These are phyloP conservation scores for Neoitamus cyanurus DNA, from an alignment of 2,888 invertebrate genomes.

Conservation along the genomic window DNA sequence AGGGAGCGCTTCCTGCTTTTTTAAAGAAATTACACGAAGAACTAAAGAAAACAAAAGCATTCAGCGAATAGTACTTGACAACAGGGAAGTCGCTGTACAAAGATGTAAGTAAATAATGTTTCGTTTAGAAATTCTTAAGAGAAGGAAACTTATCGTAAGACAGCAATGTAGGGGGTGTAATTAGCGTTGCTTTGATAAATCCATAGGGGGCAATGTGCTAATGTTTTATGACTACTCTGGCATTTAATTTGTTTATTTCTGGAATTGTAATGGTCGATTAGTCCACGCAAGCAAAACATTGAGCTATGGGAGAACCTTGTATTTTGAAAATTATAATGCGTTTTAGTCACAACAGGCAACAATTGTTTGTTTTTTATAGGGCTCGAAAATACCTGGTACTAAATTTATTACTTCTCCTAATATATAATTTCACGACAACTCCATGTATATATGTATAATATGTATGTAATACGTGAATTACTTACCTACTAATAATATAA, in stretches of 20 bases:
- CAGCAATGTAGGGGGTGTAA: neutral
- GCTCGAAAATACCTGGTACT: too few relatives aligned
- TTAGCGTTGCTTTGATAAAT: neutral
- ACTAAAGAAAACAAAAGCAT: neutral
- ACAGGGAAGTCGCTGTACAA: neutral
- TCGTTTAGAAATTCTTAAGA: neutral
- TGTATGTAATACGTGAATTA: too few relatives aligned
- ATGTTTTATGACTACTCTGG: neutral
- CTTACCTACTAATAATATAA: too few relatives aligned
- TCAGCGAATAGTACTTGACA: neutral
- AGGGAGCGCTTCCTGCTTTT: neutral
- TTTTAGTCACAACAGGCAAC: too few relatives aligned
- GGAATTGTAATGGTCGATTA: neutral
- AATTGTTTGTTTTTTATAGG: too few relatives aligned
- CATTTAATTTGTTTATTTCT: neutral
- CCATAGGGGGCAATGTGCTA: neutral
- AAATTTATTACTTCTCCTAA: too few relatives aligned
- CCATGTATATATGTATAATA: too few relatives aligned
- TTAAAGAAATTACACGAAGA: neutral
- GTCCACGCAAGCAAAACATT: neutral
- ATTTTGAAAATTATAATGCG: too few relatives aligned
- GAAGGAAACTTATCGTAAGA: neutral
- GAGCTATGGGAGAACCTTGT: neutral
- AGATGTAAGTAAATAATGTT: neutral
- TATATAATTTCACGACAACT: too few relatives aligned